Evolutionary conservation across 2,888 invertebrate genomes (phyloP), one percentile per base, ranked within the genome.

Genomic region (Anoplius nigerrimus): DNA sequence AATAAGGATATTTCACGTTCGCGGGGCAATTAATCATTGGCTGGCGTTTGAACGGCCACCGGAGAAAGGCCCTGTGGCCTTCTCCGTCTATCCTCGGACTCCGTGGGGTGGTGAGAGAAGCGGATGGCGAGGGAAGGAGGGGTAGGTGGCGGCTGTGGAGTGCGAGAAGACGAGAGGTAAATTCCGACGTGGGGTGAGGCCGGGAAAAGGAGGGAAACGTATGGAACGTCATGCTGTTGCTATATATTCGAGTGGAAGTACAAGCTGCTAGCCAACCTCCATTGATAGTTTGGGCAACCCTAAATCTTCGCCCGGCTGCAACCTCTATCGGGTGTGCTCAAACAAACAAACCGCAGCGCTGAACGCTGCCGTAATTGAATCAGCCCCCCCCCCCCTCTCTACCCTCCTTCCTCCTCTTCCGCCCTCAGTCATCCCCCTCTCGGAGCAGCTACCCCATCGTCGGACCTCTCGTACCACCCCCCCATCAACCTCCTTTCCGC

Each of bases 401-500:
- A 0, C 62, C 48, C 20, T 24, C 18, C 27, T 22, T 52, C 18
- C 20, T 13, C 24, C 46, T n/a, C 16, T 48, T 60, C 46, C 52
- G 53, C 21, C 18, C 16, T 53, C 56, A 69, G 20, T 51, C 60
- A n/a, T n/a, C n/a, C n/a, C n/a, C n/a, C n/a, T n/a, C n/a, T n/a
- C n/a, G n/a, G n/a, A n/a, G n/a, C n/a, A n/a, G n/a, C n/a, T n/a
- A n/a, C n/a, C n/a, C n/a, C n/a, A n/a, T n/a, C n/a, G n/a, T n/a
- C n/a, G n/a, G n/a, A n/a, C n/a, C n/a, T n/a, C n/a, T n/a, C n/a
- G n/a, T n/a, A n/a, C n/a, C n/a, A n/a, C n/a, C n/a, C 65, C 76
- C 56, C 69, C 72, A 75, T 75, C 72, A 61, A 64, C 72, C 42
- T 55, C 72, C n/a, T n/a, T n/a, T n/a, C n/a, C n/a, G n/a, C n/a